A percentile compares a stretch with the other conserved stretches of the same genome.
phyloP scores from a whole-genome alignment of 1,140 invertebrate genomes.

The Homalodisca vitripennis region DNA sequence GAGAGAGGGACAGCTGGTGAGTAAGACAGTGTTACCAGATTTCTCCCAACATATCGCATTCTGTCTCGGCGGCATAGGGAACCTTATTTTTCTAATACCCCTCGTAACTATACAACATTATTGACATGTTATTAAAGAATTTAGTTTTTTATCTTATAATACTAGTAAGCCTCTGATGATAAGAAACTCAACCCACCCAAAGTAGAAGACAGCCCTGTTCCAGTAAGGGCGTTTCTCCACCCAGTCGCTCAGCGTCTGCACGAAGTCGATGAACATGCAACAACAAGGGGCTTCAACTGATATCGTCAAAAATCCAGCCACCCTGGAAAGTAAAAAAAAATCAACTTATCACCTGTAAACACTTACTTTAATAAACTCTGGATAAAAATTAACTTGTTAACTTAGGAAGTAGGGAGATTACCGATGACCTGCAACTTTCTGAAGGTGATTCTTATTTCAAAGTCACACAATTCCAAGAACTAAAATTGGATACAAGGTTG shows the following conservation, averaged over 20 bases:
- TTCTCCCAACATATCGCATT: no score
- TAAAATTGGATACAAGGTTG: neutral
- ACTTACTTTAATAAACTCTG: no score
- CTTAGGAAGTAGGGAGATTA: no score
- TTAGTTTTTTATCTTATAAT: neutral
- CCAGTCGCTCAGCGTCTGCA: conserved; percentile 76
- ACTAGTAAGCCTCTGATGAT: neutral
- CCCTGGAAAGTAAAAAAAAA: conserved; percentile 46
- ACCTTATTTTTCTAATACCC: no score
- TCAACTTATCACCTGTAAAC: neutral
- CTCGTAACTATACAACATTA: no score
- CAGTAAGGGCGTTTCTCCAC: conserved; percentile 83
- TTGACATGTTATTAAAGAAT: no score
- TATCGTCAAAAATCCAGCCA: conserved; percentile 82
- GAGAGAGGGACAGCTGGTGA: no score
- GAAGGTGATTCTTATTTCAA: neutral
- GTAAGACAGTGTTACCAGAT: no score
- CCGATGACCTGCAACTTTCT: neutral
- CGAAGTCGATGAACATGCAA: conserved; percentile 92
- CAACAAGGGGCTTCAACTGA: conserved; percentile 92
- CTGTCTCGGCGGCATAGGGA: no score
- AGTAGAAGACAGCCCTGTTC: conserved; percentile 86
- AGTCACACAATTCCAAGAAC: neutral
- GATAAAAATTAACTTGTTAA: no score
- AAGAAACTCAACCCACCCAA: conserved; percentile 67